phyloP scores from a whole-genome alignment of 2,797 vertebrate genomes.

The Enteromius paludinosus region DNA sequence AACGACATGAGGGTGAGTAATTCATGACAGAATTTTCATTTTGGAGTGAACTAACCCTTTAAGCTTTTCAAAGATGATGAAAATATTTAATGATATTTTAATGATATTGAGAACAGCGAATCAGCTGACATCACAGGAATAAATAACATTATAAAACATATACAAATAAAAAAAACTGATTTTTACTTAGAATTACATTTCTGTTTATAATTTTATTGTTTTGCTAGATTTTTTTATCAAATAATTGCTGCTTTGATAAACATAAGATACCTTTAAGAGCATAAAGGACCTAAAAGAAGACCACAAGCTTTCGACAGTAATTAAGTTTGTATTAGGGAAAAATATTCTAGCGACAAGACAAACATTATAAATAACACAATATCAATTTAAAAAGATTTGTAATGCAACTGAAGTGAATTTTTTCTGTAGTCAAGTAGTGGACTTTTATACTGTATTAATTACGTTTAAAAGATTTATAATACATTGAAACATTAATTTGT shows the following conservation, averaged over 20 bases:
- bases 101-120: too few species aligned
- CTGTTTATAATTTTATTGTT: background rate
- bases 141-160: background rate
- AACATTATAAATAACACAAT: too few species aligned
- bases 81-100: too few species aligned
- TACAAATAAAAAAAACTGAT: background rate
- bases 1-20: too few species aligned
- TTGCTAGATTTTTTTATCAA: background rate
- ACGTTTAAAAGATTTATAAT: background rate
- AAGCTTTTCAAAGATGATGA: too few species aligned
- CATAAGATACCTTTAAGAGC: background rate
- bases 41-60: too few species aligned
- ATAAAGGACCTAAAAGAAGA: background rate
- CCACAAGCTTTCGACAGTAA: background rate
- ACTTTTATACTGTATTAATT: background rate
- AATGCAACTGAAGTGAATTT: too few species aligned
- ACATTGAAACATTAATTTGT: background rate
- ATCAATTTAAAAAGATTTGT: too few species aligned
- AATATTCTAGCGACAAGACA: too few species aligned
- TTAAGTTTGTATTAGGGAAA: background rate
- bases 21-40: too few species aligned
- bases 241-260: background rate
- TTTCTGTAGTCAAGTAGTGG: background rate
- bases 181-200: background rate
- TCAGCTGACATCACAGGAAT: too few species aligned